phyloP scores from a whole-genome alignment of 2,888 invertebrate species.

The Pyrgus malvae region DNA sequence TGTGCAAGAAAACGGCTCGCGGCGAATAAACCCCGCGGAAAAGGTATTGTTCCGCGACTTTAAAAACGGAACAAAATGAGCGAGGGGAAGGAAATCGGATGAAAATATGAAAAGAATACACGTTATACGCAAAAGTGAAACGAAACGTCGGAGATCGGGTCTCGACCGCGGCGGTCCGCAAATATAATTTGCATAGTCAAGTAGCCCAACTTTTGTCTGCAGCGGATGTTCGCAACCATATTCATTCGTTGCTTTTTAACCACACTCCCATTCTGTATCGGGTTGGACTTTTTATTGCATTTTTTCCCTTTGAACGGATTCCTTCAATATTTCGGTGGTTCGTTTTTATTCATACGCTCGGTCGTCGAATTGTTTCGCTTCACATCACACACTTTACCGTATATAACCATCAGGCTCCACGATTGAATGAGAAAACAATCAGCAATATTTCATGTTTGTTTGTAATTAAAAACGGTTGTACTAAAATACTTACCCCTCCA shows the following conservation, averaged over 20 bases:
- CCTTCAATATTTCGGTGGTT: constrained; percentile 80
- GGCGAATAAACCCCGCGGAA: constrained; percentile 76
- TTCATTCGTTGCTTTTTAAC: constrained; percentile 80
- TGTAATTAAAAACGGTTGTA: constrained; percentile 5
- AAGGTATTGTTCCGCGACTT: constrained; percentile 78
- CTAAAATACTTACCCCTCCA: neutral
- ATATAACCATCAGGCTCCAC: constrained; percentile 40
- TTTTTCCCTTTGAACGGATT: constrained; percentile 79
- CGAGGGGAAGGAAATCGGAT: constrained; percentile 81
- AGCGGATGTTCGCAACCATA: constrained; percentile 79
- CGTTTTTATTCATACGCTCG: constrained; percentile 78
- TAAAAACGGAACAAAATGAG: constrained; percentile 77
- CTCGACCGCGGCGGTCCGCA: constrained; percentile 77
- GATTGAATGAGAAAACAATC: constrained; percentile 30
- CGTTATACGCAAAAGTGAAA: constrained; percentile 77
- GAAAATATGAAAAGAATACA: constrained; percentile 82
- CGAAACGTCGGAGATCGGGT: constrained; percentile 78
- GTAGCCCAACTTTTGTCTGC: constrained; percentile 80
- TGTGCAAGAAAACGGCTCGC: constrained; percentile 76
- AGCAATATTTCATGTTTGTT: constrained; percentile 8
- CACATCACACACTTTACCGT: constrained; percentile 60
- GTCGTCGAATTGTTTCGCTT: constrained; percentile 77
- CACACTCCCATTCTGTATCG: constrained; percentile 76
- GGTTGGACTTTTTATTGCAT: constrained; percentile 76
- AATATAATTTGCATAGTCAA: constrained; percentile 83